Percentiles rank a stretch among this genome's conserved stretches.
Conservation (phyloP, 2,797 vertebrate species). For the Hemibagrus guttatus region DNA sequence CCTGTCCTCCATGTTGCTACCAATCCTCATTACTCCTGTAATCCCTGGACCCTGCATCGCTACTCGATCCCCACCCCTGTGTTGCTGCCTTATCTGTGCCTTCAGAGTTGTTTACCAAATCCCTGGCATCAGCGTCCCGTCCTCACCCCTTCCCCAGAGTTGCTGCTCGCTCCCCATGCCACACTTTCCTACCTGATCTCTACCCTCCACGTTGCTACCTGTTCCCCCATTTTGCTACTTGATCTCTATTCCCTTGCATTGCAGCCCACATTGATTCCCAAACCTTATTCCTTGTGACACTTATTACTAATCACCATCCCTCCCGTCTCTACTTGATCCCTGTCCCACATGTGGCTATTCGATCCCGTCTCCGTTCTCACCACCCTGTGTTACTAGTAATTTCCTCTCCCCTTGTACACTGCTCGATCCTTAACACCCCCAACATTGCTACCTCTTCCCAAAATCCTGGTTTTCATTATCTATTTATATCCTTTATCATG, state of each 20-base stretch:
- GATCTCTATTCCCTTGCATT: not conserved
- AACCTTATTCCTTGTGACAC: not conserved
- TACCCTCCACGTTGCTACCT: not conserved
- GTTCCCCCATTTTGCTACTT: not conserved
- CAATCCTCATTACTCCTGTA: not conserved
- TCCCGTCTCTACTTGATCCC: not conserved
- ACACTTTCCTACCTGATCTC: not conserved
- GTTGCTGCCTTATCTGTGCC: not conserved
- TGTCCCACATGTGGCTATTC: not conserved
- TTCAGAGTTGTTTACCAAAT: not conserved
- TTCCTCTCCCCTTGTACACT: not conserved
- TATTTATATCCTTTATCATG: too few species aligned
- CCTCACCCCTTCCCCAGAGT: too few species aligned
- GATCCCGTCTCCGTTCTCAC: not conserved
- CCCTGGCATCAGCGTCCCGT: not conserved
- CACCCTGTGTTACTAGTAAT: not conserved
- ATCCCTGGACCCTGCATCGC: not conserved
- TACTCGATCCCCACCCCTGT: not conserved
- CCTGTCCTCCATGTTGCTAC: not conserved
- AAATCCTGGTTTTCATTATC: too few species aligned
- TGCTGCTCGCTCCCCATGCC: too few species aligned
- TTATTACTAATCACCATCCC: not conserved
- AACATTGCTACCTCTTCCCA: not conserved
- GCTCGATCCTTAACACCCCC: not conserved
- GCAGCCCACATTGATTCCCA: not conserved